A percentile compares a stretch with the other conserved stretches of the same genome.
phyloP scores from a whole-genome alignment of 2,797 vertebrate genomes.

The Kryptopterus vitreolus region DNA sequence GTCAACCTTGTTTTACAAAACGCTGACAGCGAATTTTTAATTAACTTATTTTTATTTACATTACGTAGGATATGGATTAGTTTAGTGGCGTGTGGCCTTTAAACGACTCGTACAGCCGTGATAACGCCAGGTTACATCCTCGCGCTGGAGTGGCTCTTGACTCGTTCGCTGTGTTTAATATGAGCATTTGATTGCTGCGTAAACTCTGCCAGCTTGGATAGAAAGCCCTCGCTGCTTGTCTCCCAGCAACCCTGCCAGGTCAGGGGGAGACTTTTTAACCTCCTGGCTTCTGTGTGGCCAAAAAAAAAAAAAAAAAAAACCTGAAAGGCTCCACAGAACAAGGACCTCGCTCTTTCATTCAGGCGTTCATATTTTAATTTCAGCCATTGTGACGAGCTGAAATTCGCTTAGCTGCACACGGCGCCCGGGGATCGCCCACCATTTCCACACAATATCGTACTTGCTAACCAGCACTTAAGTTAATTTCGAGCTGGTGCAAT shows the following conservation, averaged over 20 bases:
- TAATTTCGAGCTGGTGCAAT: slow-evolving; percentile 21
- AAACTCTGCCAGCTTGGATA: slow-evolving; percentile 52
- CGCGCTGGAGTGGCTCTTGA: slow-evolving; percentile 29
- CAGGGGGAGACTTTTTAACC: slow-evolving; percentile 59
- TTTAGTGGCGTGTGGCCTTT: slow-evolving; percentile 1
- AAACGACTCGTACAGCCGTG: neutral
- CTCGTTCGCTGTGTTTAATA: slow-evolving; percentile 49
- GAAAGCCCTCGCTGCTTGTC: slow-evolving; percentile 52
- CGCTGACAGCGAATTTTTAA: neutral
- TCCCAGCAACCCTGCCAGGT: slow-evolving; percentile 57
- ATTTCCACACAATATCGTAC: slow-evolving; percentile 31
- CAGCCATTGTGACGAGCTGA: slow-evolving; percentile 43
- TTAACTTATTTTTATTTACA: neutral
- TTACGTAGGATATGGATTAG: slow-evolving; percentile 13
- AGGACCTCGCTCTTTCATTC: slow-evolving; percentile 49
- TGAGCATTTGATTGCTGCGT: slow-evolving; percentile 54
- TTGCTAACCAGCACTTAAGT: slow-evolving; percentile 40
- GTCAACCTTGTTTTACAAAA: neutral
- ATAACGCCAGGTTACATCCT: slow-evolving; percentile 13
- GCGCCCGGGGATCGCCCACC: slow-evolving; percentile 45
- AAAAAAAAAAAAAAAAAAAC: too few relatives aligned
- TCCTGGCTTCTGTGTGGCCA: slow-evolving; percentile 55
- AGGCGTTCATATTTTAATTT: slow-evolving; percentile 58
- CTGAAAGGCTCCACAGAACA: slow-evolving; percentile 52
- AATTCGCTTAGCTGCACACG: slow-evolving; percentile 45